Percentiles rank a stretch among this genome's conserved stretches.
Evolutionary conservation across 2,888 invertebrate species (phyloP).

Genomic region (Ennomos erosarius): DNA sequence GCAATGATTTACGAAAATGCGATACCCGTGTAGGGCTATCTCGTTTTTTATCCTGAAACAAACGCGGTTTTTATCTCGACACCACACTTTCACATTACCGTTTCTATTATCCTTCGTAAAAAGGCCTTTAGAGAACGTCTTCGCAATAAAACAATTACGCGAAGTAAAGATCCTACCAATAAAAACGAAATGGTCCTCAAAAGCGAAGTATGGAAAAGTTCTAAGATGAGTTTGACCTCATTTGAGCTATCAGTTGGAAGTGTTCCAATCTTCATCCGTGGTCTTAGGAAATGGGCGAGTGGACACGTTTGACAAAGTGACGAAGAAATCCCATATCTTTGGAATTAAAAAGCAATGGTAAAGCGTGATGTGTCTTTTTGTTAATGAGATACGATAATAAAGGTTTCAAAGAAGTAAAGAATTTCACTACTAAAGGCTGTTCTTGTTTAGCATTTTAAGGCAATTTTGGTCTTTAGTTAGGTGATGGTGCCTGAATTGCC

Average conservation of each 20-base stretch:
- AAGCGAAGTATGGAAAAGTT: constrained; percentile 48
- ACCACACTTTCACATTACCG: constrained; percentile 28
- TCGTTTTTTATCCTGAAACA: constrained; percentile 24
- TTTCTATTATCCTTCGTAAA: constrained; percentile 30
- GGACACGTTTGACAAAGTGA: constrained; percentile 47
- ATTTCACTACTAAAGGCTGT: neutral
- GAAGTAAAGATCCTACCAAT: constrained; percentile 39
- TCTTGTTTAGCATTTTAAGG: too few species aligned
- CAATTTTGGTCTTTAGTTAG: too few species aligned
- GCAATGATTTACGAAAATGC: constrained; percentile 37
- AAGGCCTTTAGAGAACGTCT: constrained; percentile 19
- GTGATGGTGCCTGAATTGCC: too few species aligned
- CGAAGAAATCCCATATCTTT: constrained; percentile 29
- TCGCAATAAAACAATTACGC: constrained; percentile 31
- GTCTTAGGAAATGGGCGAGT: constrained; percentile 59
- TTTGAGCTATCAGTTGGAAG: constrained; percentile 73
- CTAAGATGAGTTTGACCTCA: constrained; percentile 66
- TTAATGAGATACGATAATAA: constrained; percentile 10
- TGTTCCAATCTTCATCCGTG: constrained; percentile 68
- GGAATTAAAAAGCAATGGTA: constrained; percentile 24
- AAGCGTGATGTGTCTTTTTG: constrained; percentile 23
- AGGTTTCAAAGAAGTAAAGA: neutral
- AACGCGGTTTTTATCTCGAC: constrained; percentile 29
- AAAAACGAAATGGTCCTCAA: constrained; percentile 38
- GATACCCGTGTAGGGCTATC: constrained; percentile 27